Percentiles rank a stretch among this genome's conserved stretches.
Evolutionary conservation across 2,888 invertebrate genomes (phyloP).

Genomic region (Ganaspis brasiliensis): DNA sequence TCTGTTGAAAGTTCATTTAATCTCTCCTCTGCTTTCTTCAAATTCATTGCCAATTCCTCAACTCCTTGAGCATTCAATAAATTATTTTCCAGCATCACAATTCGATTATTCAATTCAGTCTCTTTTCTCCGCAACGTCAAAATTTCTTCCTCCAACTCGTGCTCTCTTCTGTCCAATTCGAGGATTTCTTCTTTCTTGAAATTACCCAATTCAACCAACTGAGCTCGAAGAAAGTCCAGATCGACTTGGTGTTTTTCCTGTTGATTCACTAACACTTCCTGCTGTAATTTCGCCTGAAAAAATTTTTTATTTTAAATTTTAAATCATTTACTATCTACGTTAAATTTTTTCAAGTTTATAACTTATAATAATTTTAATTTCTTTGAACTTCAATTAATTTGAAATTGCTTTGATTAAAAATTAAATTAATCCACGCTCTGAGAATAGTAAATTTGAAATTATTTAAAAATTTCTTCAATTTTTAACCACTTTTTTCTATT

Average conservation of each 20-base stretch:
- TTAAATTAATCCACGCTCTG: too few relatives aligned
- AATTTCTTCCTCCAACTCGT: slow-evolving; percentile 52
- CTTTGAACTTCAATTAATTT: too few relatives aligned
- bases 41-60: slow-evolving; percentile 15
- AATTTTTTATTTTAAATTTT: too few relatives aligned
- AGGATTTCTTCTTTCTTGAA: slow-evolving; percentile 57
- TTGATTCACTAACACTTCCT: slow-evolving; percentile 65
- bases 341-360: too few relatives aligned
- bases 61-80: slow-evolving; percentile 19
- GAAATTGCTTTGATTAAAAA: too few relatives aligned
- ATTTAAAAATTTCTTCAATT: too few relatives aligned
- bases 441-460: too few relatives aligned
- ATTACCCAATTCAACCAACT: slow-evolving; percentile 57
- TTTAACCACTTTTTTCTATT: too few relatives aligned
- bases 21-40: slow-evolving; percentile 45
- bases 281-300: slow-evolving; percentile 69
- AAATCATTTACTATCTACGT: too few relatives aligned
- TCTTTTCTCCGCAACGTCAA: slow-evolving; percentile 43
- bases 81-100: slow-evolving; percentile 16
- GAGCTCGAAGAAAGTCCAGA: slow-evolving; percentile 62
- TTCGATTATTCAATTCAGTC: slow-evolving; percentile 44
- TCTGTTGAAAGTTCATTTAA: slow-evolving; percentile 57
- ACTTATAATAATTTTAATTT: too few relatives aligned
- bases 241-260: slow-evolving; percentile 67
- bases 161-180: slow-evolving; percentile 25